Base-by-base conservation (phyloP, 1,140 invertebrate genomes). In the Eueides isabella region DNA sequence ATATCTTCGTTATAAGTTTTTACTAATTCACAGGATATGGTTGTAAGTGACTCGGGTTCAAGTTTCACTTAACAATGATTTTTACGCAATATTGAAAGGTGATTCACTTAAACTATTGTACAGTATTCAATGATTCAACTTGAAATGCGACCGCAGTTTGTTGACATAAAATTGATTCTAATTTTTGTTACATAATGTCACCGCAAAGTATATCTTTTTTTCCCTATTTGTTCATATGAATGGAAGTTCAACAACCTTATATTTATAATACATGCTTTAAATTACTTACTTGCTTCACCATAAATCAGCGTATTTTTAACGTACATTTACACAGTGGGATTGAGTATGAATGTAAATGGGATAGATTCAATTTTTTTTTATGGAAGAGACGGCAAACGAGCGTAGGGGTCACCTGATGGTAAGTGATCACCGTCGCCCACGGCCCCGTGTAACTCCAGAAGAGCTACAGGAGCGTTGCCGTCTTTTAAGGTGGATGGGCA, bases 1-100 rank as follows among this genome's bases (percentile, higher is more conserved):
- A 33, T 2, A 33, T 9, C 31, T 33, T 33, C 31, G 31, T 11
- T 33, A 9, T 33, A 9, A 11, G 14, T 38, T 70, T 44, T 68
- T 35, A 64, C 48, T 2, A 74, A 68, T 75, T 67, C 70, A 81
- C 81, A 87, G 83, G 84, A 84, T 83, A 48, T 86, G 83, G 85
- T 82, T 82, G 81, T 82, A 79, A 76, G 33, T n/a, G n/a, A 61
- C 65, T 70, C 74, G 77, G 76, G 48, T 73, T 87, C 80, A 72
- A 78, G 80, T 88, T 84, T 84, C 80, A 81, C 81, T 78, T 19
- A 81, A 55, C 75, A 62, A 80, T 80, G 74, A 75, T 73, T 74
- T 83, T 87, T 83, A 71, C 70, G 72, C 67, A 76, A 75, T 61
- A 71, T 63, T 23, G 66, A 75, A 72, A 74, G 31, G 71, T 81